Evolutionary conservation across 2,113 vertebrate species (phyloP).

Genomic region (Dicaeum eximium): DNA sequence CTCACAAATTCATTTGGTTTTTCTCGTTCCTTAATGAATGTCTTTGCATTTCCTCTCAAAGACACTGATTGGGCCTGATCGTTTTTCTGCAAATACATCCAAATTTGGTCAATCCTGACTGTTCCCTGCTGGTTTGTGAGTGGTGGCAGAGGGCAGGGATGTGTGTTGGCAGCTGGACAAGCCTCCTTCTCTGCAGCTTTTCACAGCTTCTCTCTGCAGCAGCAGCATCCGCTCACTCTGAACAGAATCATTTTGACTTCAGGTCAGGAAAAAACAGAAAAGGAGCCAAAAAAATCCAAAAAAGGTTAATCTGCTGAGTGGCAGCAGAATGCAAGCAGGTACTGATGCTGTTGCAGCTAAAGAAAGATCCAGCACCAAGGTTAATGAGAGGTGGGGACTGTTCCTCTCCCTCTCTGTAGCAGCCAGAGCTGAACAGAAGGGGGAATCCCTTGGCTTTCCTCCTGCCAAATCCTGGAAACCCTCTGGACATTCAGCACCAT

Average conservation of each 20-base stretch:
- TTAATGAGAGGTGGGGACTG: background rate
- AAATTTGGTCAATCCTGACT: background rate
- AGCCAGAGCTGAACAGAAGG: background rate
- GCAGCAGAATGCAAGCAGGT: background rate
- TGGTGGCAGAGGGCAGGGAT: accelerated
- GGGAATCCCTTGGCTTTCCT: background rate
- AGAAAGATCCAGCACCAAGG: background rate
- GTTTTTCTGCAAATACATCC: background rate
- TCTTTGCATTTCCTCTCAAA: background rate
- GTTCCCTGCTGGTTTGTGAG: background rate
- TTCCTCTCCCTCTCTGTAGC: background rate
- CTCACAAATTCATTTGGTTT: background rate
- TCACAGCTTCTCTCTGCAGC: background rate
- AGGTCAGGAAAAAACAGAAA: background rate
- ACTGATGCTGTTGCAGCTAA: background rate
- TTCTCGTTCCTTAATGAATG: background rate
- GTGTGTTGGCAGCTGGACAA: background rate
- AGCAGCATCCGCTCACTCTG: background rate
- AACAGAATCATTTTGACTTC: background rate
- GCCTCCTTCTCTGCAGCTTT: background rate
- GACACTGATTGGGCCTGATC: background rate
- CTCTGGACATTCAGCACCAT: accelerated
- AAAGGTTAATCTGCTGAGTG: background rate
- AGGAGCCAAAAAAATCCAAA: accelerated
- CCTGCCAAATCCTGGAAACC: background rate